Evolutionary conservation across 1,140 invertebrate species (phyloP).

Genomic region (Eciton burchellii): DNA sequence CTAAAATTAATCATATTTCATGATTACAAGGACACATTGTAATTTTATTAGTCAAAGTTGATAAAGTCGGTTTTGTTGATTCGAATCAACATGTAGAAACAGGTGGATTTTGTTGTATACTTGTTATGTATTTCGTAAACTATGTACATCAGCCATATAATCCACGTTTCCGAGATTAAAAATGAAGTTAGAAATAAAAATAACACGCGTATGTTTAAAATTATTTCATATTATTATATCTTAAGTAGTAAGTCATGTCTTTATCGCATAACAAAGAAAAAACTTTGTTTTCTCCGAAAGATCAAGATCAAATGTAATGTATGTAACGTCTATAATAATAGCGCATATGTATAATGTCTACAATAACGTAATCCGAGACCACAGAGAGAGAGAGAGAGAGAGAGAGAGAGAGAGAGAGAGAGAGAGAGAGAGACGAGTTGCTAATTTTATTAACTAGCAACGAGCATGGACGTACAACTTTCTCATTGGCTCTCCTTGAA

Average conservation of each 20-base stretch:
- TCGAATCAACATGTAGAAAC: no score
- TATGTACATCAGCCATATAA: background rate
- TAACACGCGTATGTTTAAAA: no score
- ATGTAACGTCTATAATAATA: no score
- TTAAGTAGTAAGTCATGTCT: no score
- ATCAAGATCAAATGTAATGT: no score
- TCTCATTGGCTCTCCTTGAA: conserved; percentile 34
- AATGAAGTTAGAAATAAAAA: no score
- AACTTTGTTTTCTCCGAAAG: no score
- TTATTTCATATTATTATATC: no score
- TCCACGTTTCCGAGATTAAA: no score
- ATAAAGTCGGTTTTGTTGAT: no score
- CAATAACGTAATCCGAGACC: conserved; percentile 14
- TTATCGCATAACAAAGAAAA: no score
- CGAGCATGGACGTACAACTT: conserved; percentile 16
- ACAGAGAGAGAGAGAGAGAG: background rate
- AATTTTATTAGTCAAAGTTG: background rate
- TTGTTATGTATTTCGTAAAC: background rate
- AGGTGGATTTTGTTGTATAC: background rate
- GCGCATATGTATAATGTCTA: no score
- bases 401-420: background rate
- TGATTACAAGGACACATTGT: background rate
- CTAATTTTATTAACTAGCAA: conserved; percentile 24
- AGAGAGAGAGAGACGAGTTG: background rate
- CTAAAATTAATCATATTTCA: background rate